Conservation (phyloP, 2,888 invertebrate species). For the Yponomeuta cagnagella region DNA sequence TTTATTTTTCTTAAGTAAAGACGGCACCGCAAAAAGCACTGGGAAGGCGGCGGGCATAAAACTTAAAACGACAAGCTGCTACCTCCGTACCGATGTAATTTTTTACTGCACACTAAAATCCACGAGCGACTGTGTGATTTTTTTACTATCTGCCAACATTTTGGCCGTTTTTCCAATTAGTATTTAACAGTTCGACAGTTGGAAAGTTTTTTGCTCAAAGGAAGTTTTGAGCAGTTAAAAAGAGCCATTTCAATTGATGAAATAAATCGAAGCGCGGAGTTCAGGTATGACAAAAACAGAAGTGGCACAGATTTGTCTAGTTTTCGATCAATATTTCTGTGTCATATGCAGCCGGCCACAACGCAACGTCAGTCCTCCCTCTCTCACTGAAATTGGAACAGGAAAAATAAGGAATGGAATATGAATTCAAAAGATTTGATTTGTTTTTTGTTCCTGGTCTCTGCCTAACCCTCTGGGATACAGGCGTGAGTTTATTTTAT, state of each 20-base stretch:
- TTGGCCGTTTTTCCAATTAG: slow-evolving; percentile 5
- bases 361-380: slow-evolving; percentile 38
- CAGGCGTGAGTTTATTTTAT: no score
- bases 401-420: slow-evolving; percentile 17
- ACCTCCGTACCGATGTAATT: slow-evolving; percentile 22
- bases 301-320: slow-evolving; percentile 43
- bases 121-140: slow-evolving; percentile 28
- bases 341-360: slow-evolving; percentile 52
- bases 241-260: background rate
- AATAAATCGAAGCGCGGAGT: background rate
- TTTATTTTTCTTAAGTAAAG: slow-evolving; percentile 29
- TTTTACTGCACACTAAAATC: slow-evolving; percentile 24
- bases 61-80: slow-evolving; percentile 32
- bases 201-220: background rate
- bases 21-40: slow-evolving; percentile 30
- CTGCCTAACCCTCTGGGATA: no score
- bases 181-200: slow-evolving; percentile 1
- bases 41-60: slow-evolving; percentile 30
- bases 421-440: no score
- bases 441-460: no score
- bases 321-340: slow-evolving; percentile 58
- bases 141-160: slow-evolving; percentile 20
- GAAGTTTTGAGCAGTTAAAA: background rate
- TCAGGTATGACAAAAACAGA: slow-evolving; percentile 18
- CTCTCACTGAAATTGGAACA: slow-evolving; percentile 27